A percentile compares a stretch with the other conserved stretches of the same genome.
Evolutionary conservation across 1,140 invertebrate genomes (phyloP).

Genomic region (Drosophila azteca): DNA sequence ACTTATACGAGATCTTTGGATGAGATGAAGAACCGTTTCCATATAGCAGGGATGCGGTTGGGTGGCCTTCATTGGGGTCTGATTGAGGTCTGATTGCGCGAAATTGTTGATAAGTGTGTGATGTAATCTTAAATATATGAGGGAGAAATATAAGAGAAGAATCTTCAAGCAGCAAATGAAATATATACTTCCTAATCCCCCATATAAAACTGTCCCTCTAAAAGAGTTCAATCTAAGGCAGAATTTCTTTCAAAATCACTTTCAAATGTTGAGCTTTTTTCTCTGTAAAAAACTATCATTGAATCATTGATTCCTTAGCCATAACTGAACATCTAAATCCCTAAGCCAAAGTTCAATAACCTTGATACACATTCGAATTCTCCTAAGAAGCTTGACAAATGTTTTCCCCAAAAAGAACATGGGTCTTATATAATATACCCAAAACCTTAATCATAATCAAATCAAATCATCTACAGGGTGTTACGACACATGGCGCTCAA

Average conservation of each 20-base stretch:
- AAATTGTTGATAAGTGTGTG: conserved; percentile 14
- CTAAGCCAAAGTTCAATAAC: conserved; percentile 21
- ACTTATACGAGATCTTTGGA: conserved; percentile 14
- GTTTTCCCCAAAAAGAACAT: neutral
- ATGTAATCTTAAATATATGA: conserved; percentile 4
- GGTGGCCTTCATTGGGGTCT: conserved; percentile 27
- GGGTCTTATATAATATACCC: conserved; percentile 11
- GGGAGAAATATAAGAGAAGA: no score
- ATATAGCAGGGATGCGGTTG: neutral
- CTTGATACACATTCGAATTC: conserved; percentile 1
- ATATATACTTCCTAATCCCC: neutral
- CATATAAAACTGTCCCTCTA: no score
- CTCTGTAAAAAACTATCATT: no score
- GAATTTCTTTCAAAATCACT: neutral
- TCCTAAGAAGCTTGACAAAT: neutral
- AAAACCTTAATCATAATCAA: conserved; percentile 8
- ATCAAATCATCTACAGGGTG: neutral
- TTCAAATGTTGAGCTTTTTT: neutral
- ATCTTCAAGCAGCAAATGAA: neutral
- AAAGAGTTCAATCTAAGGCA: no score
- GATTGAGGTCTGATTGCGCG: neutral
- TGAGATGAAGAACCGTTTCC: conserved; percentile 6
- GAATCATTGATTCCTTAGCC: neutral
- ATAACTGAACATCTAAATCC: neutral
- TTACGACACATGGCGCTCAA: neutral